Evolutionary conservation across 2,888 invertebrate species (phyloP).

Genomic region (Venustoraphidia nigricollis): DNA sequence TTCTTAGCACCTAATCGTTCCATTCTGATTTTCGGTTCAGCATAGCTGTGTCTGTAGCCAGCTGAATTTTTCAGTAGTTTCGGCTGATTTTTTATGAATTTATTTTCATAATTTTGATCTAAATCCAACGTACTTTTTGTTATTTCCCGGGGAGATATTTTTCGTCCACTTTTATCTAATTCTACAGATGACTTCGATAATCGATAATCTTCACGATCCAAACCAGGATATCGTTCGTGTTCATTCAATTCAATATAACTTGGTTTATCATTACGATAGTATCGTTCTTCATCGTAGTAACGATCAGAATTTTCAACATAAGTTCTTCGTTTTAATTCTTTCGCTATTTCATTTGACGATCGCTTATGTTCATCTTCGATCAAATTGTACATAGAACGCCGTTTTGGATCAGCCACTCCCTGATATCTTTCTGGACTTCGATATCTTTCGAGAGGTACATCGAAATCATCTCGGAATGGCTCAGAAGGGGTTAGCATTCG

Average conservation of each 20-base stretch:
- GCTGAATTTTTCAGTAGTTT: slow-evolving; percentile 15
- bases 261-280: slow-evolving; percentile 13
- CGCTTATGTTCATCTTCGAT: slow-evolving; percentile 30
- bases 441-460: slow-evolving; percentile 12
- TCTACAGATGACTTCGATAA: slow-evolving; percentile 22
- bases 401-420: slow-evolving; percentile 22
- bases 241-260: slow-evolving; percentile 34
- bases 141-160: background rate
- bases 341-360: slow-evolving; percentile 30
- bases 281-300: slow-evolving; percentile 12
- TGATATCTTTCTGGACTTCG: slow-evolving; percentile 16
- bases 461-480: background rate
- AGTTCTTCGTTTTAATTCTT: slow-evolving; percentile 29
- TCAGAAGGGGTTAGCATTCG: slow-evolving; percentile 12
- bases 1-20: slow-evolving; percentile 20
- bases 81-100: slow-evolving; percentile 20
- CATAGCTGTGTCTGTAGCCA: slow-evolving; percentile 44
- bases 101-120: slow-evolving; percentile 17
- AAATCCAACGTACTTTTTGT: slow-evolving; percentile 2
- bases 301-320: slow-evolving; percentile 24
- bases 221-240: slow-evolving; percentile 34
- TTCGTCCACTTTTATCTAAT: slow-evolving; percentile 18
- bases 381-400: slow-evolving; percentile 27
- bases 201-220: slow-evolving; percentile 31
- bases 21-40: slow-evolving; percentile 42